Base-by-base conservation (phyloP, 2,797 vertebrate species). In the Rhyacichthys aspro region DNA sequence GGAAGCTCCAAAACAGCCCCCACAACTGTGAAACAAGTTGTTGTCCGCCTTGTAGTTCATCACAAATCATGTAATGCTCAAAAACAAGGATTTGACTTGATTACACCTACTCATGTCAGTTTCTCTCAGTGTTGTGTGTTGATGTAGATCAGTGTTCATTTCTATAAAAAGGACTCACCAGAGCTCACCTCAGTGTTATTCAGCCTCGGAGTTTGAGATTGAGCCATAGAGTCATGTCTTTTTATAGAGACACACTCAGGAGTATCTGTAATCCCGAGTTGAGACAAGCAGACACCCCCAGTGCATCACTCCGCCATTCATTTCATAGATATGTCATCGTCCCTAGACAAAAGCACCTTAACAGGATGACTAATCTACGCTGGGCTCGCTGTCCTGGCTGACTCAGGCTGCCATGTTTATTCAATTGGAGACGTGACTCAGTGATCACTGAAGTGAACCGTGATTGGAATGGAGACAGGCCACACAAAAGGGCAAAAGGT, bases 401-500 rank as follows among this genome's bases (percentile, higher is more conserved):
- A 92, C 87, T 90, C 88, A 87, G 81, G 68, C 81, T 82, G 87
- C 85, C 86, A 86, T 84, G 85, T 86, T 73, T 70, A 82, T 89
- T 89, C 78, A 78, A 72, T 89, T 88, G 87, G 78, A 86, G 78
- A 86, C 71, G 70, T 85, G 84, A 90, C 76, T 90, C 87, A 80
- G 82, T 55, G 70, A 82, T 79, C 70, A 47, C 47, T 83, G 85
- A 81, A 69, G 86, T 81, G 74, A 74, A 79, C 74, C 41, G 23
- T 76, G 82, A 88, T 85, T 86, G 86, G 82, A 87, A 89, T 86
- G 85, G 88, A 91, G 87, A 88, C 84, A 60, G 83, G 83, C 79
- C 75, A 72, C 75, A 82, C 83, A 81, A 78, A 86, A 58, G 68
- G 37, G 67, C 57, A 59, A 67, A 66, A 38, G 62, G 69, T 62